Base-by-base conservation (phyloP, 2,888 invertebrate genomes). In the Diarsia mendica region DNA sequence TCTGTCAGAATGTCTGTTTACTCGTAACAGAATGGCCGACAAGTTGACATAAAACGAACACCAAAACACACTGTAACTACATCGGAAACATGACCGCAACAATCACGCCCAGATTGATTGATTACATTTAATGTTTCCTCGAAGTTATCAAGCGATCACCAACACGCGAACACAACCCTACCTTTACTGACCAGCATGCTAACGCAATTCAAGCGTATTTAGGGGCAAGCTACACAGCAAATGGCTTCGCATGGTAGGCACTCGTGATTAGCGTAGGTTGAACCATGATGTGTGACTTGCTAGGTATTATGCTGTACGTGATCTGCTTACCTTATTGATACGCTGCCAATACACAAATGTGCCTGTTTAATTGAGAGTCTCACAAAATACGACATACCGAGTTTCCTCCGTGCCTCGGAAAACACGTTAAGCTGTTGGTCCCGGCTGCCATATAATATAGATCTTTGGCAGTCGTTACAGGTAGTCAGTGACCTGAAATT, bases 81-180 rank as follows among this genome's bases (percentile, higher is more conserved):
- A 79, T 28, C 33, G 51, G 10, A n/a, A 70, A 55, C 64, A 67
- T 71, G 61, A 48, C 46, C 23, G 28, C n/a, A 48, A 48, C 53
- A 53, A 75, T 61, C 58, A 71, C 67, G 39, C 58, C 51, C 55
- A 67, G 69, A 77, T 72, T 84, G 81, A 81, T 81, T 64, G 77
- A 72, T 70, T 70, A 55, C 65, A 51, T 75, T 68, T 55, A 73
- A 70, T 77, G 77, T 67, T 76, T 67, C 85, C 60, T 58, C 60
- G 13, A 53, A 48, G 18, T 53, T 72, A 82, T 72, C 81, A 60
- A 58, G 33, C 67, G 64, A 67, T 71, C 55, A 33, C 28, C 33
- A 33, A 49, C 82, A 83, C 68, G 80, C 84, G 6, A 61, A 61
- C 75, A 63, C 58, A 69, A 23, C 58, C 75, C 65, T 53, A 64